Conservation (phyloP, 2,888 invertebrate species). For the Augiades crinisus region DNA sequence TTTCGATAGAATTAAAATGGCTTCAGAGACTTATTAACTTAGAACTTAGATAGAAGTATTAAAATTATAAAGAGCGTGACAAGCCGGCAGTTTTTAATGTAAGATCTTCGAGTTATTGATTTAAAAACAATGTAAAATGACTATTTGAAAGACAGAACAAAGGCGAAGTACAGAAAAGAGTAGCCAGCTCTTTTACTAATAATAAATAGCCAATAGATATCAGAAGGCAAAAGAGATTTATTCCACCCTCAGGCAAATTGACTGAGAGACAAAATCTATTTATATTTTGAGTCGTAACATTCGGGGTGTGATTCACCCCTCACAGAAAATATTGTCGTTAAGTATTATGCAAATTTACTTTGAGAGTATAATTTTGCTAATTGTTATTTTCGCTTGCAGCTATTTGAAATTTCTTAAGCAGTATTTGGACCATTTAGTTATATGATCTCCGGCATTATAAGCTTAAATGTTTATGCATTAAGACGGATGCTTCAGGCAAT, state of each 20-base stretch:
- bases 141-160: too few relatives aligned
- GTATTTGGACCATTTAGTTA: conserved; percentile 29
- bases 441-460: conserved; percentile 15
- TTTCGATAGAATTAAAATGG: too few relatives aligned
- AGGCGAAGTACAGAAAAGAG: too few relatives aligned
- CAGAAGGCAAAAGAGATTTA: neutral
- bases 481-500: neutral
- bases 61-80: too few relatives aligned
- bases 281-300: conserved; percentile 12
- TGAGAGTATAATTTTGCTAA: conserved; percentile 50
- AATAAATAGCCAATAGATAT: neutral
- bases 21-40: too few relatives aligned
- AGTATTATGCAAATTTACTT: conserved; percentile 47
- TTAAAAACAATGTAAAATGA: too few relatives aligned
- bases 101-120: too few relatives aligned
- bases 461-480: conserved; percentile 15
- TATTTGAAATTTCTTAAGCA: conserved; percentile 36
- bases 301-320: conserved; percentile 38
- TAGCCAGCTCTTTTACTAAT: too few relatives aligned
- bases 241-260: conserved; percentile 2
- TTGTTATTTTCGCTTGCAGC: conserved; percentile 47
- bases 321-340: conserved; percentile 48
- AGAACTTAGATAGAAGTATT: too few relatives aligned
- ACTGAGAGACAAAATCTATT: conserved; percentile 22
- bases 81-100: too few relatives aligned